Percentiles rank a stretch among this genome's conserved stretches.
These are phyloP conservation scores for Euphydryas editha DNA, from an alignment of 2,888 invertebrate genomes.

Conservation along the genomic window DNA sequence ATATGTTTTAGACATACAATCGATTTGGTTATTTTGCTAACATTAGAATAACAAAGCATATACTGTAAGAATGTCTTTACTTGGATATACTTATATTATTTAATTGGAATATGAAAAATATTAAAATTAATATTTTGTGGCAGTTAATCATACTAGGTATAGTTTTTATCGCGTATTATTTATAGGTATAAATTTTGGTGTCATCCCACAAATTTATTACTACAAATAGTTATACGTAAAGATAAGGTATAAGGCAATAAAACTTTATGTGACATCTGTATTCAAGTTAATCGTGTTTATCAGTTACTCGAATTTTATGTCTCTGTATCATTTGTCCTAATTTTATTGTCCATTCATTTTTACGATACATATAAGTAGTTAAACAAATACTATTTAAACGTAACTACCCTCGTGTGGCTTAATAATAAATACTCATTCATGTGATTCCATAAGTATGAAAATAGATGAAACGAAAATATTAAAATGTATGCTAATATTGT, in stretches of 20 bases:
- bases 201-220: not conserved
- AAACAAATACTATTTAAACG: slow-evolving; percentile 6
- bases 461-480: not conserved
- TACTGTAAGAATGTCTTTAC: too few relatives aligned
- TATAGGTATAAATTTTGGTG: too few relatives aligned
- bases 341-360: slow-evolving; percentile 11
- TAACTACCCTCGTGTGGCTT: not conserved
- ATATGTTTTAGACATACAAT: too few relatives aligned
- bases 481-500: not conserved
- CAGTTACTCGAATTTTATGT: slow-evolving; percentile 8
- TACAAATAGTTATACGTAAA: slow-evolving; percentile 2
- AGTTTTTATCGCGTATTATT: too few relatives aligned
- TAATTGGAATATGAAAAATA: too few relatives aligned
- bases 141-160: too few relatives aligned
- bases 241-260: slow-evolving; percentile 10
- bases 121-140: too few relatives aligned
- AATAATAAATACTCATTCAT: too few relatives aligned
- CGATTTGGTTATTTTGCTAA: too few relatives aligned
- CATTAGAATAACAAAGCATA: too few relatives aligned
- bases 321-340: not conserved
- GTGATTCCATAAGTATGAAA: too few relatives aligned
- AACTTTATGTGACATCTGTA: slow-evolving; percentile 15
- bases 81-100: too few relatives aligned
- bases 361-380: slow-evolving; percentile 1
- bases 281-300: slow-evolving; percentile 12